Percentiles rank a stretch among this genome's conserved stretches.
Evolutionary conservation across 2,888 invertebrate species (phyloP).

Genomic region (Xestia sexstrigata): DNA sequence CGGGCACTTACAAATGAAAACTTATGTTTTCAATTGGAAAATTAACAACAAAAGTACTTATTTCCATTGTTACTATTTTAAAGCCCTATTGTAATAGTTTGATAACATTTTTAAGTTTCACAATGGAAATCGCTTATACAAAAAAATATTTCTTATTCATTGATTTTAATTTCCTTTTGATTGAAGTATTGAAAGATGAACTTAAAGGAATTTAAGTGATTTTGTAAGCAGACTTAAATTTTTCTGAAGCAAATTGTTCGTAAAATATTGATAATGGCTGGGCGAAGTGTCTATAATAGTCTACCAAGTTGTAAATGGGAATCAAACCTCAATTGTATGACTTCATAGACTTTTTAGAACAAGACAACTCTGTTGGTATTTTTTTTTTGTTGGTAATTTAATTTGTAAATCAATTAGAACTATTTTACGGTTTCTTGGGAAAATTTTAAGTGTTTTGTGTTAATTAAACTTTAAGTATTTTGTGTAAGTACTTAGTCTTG

Average conservation of each 20-base stretch:
- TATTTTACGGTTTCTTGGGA: not conserved
- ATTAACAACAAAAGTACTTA: not conserved
- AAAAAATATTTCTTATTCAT: not conserved
- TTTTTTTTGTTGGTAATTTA: too few relatives aligned
- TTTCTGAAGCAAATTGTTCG: slow-evolving; percentile 39
- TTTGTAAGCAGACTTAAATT: slow-evolving; percentile 23
- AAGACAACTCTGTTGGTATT: not conserved
- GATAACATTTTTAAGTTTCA: not conserved
- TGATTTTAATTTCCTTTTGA: not conserved
- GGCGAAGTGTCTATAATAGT: slow-evolving; percentile 14
- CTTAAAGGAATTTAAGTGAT: slow-evolving; percentile 16
- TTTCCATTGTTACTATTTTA: not conserved
- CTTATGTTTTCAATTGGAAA: not conserved
- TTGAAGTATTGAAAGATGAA: slow-evolving; percentile 4
- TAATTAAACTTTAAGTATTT: slow-evolving; percentile 50
- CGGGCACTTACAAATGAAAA: not conserved
- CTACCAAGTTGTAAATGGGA: slow-evolving; percentile 18
- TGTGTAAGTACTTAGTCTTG: slow-evolving; percentile 62
- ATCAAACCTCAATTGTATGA: slow-evolving; percentile 17
- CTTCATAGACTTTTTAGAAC: slow-evolving; percentile 27
- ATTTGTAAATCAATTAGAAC: not conserved
- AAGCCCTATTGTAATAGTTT: slow-evolving; percentile 5
- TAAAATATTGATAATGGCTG: slow-evolving; percentile 37
- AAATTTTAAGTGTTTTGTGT: not conserved
- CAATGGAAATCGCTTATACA: not conserved